Percentiles rank a stretch among this genome's conserved stretches.
These are phyloP conservation scores for Mastacembelus armatus DNA, from an alignment of 2,797 vertebrate species.

Conservation along the genomic window DNA sequence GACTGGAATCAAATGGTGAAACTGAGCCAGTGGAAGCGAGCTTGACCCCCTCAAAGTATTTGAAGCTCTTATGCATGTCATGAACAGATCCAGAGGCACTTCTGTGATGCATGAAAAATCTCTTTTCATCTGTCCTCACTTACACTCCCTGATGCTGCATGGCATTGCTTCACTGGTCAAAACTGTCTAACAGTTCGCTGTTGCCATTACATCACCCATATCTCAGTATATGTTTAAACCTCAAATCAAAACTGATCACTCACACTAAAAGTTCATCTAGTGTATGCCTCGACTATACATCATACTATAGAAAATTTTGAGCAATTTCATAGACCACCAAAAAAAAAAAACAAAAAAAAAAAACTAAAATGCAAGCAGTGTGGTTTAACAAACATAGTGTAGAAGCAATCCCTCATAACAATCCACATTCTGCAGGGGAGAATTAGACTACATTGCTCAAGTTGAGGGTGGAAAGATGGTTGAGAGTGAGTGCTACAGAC, in stretches of 20 bases:
- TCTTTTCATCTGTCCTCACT: constrained; percentile 61
- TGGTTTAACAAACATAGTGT: constrained; percentile 60
- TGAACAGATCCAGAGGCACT: constrained; percentile 41
- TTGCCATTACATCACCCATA: constrained; percentile 6
- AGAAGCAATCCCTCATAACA: constrained; percentile 61
- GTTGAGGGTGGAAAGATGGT: constrained; percentile 76
- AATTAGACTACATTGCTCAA: constrained; percentile 54
- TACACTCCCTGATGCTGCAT: constrained; percentile 34
- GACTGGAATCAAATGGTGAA: constrained; percentile 38
- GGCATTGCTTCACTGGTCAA: constrained; percentile 7
- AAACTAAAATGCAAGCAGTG: constrained; percentile 48
- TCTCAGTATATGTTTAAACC: constrained; percentile 14
- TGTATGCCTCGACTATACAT: background rate
- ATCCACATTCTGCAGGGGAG: constrained; percentile 61
- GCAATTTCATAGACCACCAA: constrained; percentile 27
- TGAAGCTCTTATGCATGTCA: constrained; percentile 49
- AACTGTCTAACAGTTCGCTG: constrained; percentile 17
- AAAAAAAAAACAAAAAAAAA: constrained; percentile 27
- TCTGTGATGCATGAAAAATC: constrained; percentile 55
- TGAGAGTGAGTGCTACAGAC: constrained; percentile 69
- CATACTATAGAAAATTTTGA: constrained; percentile 22
- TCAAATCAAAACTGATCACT: background rate
- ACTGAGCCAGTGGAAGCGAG: constrained; percentile 42
- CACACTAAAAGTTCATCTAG: background rate
- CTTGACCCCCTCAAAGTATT: constrained; percentile 40